Evolutionary conservation across 2,113 vertebrate species (phyloP), one percentile per base, ranked within the genome.

Genomic region (Romanogobio albipinnatus): DNA sequence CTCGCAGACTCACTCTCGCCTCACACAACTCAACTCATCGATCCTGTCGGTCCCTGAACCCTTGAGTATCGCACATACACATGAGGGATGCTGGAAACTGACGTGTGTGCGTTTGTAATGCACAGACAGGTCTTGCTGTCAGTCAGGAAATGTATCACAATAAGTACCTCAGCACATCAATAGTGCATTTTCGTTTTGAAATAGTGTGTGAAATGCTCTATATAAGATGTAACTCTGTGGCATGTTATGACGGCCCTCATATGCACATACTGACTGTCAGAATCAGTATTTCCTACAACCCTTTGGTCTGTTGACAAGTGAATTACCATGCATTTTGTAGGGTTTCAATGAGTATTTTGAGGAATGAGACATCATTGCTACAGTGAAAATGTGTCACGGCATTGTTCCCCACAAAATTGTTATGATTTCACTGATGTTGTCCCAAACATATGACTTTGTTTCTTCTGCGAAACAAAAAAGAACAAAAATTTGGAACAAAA

Each of bases 51-150:
- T 85, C 84, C 45, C 81, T 75, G 75, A 86, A 87, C 79, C 39
- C 29, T 33, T 7, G 74, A 59, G 70, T 84, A 85, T 88, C 82
- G 47, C 61, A 79, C 82, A 81, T 71, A 88, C 84, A 86, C 89
- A 88, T 75, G 88, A 88, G 89, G 90, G 90, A 92, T 89, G 89
- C 59, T 47, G 56, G 56, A 81, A 51, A 9, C 26, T 0, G 64
- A 17, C 45, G 80, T 81, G 71, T 78, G 14, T 59, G 49, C 73
- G 79, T 73, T 68, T 85, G 78, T 85, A 86, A 86, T 58, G 78
- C 43, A 81, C 56, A 15, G 17, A 59, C 84, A 76, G 82, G 77
- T 81, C 39, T 68, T 47, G 59, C 56, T 82, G 81, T 85, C 81
- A 62, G 61, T 76, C 22, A 45, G 56, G 39, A 51, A 70, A 81